These are phyloP conservation scores for Uropetala carovei DNA, from an alignment of 2,888 invertebrate species.

Conservation along the genomic window DNA sequence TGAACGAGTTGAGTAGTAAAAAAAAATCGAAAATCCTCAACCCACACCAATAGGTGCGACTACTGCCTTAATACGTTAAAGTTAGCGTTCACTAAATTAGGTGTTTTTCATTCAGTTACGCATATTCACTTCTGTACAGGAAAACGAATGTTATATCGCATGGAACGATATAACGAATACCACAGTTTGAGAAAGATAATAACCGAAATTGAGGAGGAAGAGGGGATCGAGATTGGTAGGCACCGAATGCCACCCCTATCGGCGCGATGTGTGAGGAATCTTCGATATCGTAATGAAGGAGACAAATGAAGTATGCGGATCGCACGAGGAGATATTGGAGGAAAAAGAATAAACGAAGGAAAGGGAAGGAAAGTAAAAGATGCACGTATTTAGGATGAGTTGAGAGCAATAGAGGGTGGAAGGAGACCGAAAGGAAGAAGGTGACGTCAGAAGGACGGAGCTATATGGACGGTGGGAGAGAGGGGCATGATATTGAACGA, in stretches of 20 bases:
- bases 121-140: no score
- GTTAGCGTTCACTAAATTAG: no score
- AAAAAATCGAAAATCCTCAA: no score
- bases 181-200: background rate
- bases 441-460: conserved; percentile 16
- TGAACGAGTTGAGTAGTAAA: no score
- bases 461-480: background rate
- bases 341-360: background rate
- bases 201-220: background rate
- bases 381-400: background rate
- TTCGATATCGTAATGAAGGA: conserved; percentile 34
- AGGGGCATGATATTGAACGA: background rate
- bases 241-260: background rate
- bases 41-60: no score
- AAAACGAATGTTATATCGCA: no score
- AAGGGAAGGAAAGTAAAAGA: background rate
- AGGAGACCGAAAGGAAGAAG: background rate
- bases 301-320: conserved; percentile 8
- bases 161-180: no score
- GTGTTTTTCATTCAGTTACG: no score
- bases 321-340: conserved; percentile 9
- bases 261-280: background rate
- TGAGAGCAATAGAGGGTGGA: background rate
- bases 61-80: no score
- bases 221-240: no score